These are phyloP conservation scores for Crocuta crocuta DNA, from an alignment of 2,113 vertebrate species.

Conservation along the genomic window DNA sequence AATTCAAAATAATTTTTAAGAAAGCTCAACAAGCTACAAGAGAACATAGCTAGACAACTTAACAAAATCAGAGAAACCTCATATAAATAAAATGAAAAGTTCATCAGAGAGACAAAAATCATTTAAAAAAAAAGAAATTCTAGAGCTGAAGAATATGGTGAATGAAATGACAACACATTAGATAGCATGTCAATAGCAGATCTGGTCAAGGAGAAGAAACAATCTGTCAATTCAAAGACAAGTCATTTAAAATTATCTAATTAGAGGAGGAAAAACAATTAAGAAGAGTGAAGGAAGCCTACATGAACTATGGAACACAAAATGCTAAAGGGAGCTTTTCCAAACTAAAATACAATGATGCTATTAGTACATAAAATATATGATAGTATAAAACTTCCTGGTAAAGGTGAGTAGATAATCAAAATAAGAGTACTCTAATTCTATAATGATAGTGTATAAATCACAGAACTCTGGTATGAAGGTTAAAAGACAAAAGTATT, in stretches of 20 bases:
- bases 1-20: neutral
- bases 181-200: neutral
- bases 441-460: neutral
- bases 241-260: neutral
- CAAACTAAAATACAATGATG: neutral
- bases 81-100: neutral
- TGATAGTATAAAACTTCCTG: neutral
- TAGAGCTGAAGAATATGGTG: neutral
- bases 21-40: neutral
- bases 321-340: neutral
- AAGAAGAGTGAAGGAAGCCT: neutral
- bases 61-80: neutral
- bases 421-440: neutral
- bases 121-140: neutral
- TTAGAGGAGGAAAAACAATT: neutral
- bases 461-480: neutral
- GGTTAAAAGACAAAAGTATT: neutral
- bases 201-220: neutral
- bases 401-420: neutral
- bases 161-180: neutral
- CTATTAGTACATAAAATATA: neutral
- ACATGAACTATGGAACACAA: neutral
- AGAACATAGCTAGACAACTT: neutral
- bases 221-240: neutral
- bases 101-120: neutral